Conservation (phyloP, 2,797 vertebrate species). For the Scolopax bukidnonensis region DNA sequence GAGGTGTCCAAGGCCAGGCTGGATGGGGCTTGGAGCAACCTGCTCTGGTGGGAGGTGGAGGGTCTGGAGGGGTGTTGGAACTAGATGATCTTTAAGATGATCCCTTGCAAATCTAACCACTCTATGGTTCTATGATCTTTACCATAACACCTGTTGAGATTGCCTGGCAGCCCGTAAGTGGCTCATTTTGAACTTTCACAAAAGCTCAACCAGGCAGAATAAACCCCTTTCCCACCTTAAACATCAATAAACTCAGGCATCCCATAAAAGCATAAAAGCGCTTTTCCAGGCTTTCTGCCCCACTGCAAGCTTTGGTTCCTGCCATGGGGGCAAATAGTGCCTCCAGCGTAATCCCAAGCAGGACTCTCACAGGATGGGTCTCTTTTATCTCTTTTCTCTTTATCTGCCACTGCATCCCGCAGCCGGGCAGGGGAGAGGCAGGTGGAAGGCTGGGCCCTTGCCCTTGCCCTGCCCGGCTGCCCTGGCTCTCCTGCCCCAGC, state of each 20-base stretch:
- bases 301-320: background rate
- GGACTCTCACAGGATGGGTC: background rate
- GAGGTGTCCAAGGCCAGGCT: no score
- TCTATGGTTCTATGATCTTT: background rate
- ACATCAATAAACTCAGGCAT: background rate
- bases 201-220: background rate
- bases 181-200: background rate
- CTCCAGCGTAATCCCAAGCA: background rate
- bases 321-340: background rate
- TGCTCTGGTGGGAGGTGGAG: no score
- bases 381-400: background rate
- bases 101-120: no score
- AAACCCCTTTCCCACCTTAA: background rate
- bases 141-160: background rate
- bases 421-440: background rate
- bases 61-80: no score
- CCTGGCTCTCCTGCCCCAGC: background rate
- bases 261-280: background rate
- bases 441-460: background rate
- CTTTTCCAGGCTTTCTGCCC: background rate
- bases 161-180: background rate
- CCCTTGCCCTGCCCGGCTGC: background rate
- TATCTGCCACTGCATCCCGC: fast-evolving
- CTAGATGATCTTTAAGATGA: no score
- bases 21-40: no score